Conservation (phyloP, 2,113 vertebrate species). For the Oncorhynchus mykiss region DNA sequence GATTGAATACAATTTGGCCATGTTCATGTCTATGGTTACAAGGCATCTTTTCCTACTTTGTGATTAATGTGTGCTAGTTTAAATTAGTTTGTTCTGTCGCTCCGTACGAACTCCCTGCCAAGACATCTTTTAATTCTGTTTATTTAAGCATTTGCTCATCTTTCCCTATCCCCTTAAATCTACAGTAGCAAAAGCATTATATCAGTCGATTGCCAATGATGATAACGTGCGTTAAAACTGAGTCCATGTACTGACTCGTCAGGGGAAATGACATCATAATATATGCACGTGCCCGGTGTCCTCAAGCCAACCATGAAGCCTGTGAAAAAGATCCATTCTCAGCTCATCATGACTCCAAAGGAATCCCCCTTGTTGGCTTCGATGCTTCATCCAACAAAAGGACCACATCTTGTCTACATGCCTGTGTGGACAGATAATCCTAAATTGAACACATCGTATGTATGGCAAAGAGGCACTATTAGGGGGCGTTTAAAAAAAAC, state of each 20-base stretch:
- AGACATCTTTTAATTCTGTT: neutral
- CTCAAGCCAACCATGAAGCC: neutral
- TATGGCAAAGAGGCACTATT: neutral
- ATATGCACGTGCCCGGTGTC: neutral
- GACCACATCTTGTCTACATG: neutral
- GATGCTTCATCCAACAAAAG: neutral
- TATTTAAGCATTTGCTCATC: neutral
- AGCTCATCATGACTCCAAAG: neutral
- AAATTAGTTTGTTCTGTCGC: neutral
- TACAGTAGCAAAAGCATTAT: neutral
- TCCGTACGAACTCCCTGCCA: neutral
- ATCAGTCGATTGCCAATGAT: neutral
- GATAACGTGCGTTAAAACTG: neutral
- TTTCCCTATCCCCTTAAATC: neutral
- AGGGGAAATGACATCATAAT: conserved; percentile 2
- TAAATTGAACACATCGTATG: neutral
- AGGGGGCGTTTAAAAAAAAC: neutral
- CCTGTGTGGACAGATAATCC: neutral
- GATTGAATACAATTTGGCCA: neutral
- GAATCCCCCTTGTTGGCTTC: neutral
- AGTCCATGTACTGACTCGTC: neutral
- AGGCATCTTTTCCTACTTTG: neutral
- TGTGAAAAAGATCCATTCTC: neutral
- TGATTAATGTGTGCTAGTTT: neutral
- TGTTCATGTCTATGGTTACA: too few species aligned